Evolutionary conservation across 64 coral and sea anemone genomes (phyloP).

Genomic region (Pachyseris speciosa): DNA sequence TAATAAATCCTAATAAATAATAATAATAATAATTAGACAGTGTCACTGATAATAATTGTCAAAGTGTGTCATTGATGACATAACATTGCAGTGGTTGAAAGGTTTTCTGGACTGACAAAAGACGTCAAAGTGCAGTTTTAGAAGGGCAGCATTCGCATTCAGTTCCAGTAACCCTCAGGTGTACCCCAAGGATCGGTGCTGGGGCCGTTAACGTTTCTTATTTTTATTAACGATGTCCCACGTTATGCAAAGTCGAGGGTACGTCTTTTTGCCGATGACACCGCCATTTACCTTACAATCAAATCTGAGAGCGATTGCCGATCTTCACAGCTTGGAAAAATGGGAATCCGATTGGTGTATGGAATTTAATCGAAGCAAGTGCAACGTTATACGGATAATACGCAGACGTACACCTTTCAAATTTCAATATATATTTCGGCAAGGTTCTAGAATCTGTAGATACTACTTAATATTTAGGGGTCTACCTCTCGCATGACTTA

Average conservation of each 20-base stretch:
- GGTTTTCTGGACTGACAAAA: constrained; percentile 25
- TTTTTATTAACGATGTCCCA: constrained; percentile 31
- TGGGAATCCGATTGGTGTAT: not conserved
- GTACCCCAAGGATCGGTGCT: constrained; percentile 22
- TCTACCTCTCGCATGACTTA: not conserved
- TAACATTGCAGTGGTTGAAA: constrained; percentile 14
- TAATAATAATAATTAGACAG: too few relatives aligned
- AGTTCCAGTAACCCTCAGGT: not conserved
- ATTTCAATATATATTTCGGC: not conserved
- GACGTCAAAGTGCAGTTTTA: constrained; percentile 28
- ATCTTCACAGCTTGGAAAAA: constrained; percentile 17
- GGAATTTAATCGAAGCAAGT: constrained; percentile 37
- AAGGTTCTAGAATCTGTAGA: not conserved
- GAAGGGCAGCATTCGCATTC: constrained; percentile 8
- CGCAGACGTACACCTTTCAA: constrained; percentile 7
- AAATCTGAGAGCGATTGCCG: constrained; percentile 39
- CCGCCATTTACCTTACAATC: constrained; percentile 35
- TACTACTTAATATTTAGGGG: constrained; percentile 1
- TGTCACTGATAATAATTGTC: too few relatives aligned
- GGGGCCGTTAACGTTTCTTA: constrained; percentile 16
- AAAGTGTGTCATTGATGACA: constrained; percentile 26
- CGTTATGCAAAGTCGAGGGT: constrained; percentile 1
- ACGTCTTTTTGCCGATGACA: constrained; percentile 60
- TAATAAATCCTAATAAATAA: too few relatives aligned
- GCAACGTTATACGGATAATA: constrained; percentile 8